phyloP scores from a whole-genome alignment of 2,888 invertebrate genomes.

The Machimus rusticus region DNA sequence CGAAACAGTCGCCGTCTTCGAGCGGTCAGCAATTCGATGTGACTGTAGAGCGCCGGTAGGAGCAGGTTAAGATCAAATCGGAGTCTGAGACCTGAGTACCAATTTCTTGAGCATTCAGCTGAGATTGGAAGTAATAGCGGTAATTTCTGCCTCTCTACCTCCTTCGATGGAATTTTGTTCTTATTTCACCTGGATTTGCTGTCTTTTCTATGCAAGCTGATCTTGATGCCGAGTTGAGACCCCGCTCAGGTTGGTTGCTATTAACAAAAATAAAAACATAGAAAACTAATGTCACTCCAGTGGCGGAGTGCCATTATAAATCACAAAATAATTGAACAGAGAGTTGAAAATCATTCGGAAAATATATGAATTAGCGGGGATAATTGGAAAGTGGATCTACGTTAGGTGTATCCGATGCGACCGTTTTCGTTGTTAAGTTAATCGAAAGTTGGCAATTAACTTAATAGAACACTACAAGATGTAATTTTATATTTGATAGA shows the following conservation, averaged over 20 bases:
- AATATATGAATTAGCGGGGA: not conserved
- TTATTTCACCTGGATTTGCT: slow-evolving; percentile 1
- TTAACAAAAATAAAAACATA: not conserved
- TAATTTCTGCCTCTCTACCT: slow-evolving; percentile 37
- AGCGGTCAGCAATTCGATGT: not conserved
- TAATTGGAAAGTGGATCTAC: not conserved
- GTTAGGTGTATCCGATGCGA: not conserved
- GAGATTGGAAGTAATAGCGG: slow-evolving; percentile 37
- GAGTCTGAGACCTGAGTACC: slow-evolving; percentile 14
- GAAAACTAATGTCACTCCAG: not conserved
- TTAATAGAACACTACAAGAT: not conserved
- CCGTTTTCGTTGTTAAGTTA: not conserved
- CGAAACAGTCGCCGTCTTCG: not conserved
- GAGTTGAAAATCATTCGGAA: not conserved
- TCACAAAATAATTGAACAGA: not conserved
- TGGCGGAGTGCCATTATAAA: not conserved
- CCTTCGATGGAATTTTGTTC: slow-evolving; percentile 16
- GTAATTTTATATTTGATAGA: not conserved
- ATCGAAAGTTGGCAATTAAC: not conserved
- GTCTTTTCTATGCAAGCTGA: not conserved
- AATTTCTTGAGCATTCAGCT: slow-evolving; percentile 24
- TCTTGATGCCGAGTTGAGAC: not conserved
- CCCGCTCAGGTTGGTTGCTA: not conserved
- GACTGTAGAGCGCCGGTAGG: slow-evolving; percentile 18
- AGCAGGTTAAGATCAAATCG: slow-evolving; percentile 21